Evolutionary conservation across 2,797 vertebrate species (phyloP), one percentile per base, ranked within the genome.

Genomic region (Falco biarmicus): DNA sequence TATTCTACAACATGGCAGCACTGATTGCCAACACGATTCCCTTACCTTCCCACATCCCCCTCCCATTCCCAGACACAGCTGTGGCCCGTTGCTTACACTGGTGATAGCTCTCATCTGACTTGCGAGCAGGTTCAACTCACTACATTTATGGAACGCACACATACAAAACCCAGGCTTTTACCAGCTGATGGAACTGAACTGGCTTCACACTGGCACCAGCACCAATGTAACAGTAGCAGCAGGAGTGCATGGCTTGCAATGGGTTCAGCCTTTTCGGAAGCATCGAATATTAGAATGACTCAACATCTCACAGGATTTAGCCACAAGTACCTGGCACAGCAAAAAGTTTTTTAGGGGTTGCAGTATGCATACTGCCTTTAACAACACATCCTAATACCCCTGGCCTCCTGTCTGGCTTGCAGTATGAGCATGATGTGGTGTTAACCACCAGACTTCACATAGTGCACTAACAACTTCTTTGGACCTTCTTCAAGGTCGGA

Each of bases 121-220:
- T 2, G 0, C 0, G 0, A 76, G 60, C 51, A 51, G 20, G 26
- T 59, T 77, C 51, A 63, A 20, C 19, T 78, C 81, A 31, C 28
- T 48, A 26, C 39, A 32, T 34, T 54, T 75, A 71, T 53, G 66
- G 56, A 70, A 80, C 3, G 3, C 10, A 34, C 21, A 16, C 39
- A 60, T n/a, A 41, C 47, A 71, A 80, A 78, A 48, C 24, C 24
- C 28, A 41, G 76, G 22, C 50, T 74, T 71, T 61, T 68, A 31
- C 31, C 34, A 57, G 59, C 50, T 60, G 61, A 13, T 41, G 25
- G 57, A 79, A 60, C 45, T 68, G 61, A 75, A 18, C 17, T 57
- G 63, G 47, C 26, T 69, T 79, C 39, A 29, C 12, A 2, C 2
- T 63, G 48, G 31, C 57, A 56, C 45, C n/a, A 75, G 78, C 31